Conservation (phyloP, 2,113 vertebrate species). For the Charadrius vociferus region DNA sequence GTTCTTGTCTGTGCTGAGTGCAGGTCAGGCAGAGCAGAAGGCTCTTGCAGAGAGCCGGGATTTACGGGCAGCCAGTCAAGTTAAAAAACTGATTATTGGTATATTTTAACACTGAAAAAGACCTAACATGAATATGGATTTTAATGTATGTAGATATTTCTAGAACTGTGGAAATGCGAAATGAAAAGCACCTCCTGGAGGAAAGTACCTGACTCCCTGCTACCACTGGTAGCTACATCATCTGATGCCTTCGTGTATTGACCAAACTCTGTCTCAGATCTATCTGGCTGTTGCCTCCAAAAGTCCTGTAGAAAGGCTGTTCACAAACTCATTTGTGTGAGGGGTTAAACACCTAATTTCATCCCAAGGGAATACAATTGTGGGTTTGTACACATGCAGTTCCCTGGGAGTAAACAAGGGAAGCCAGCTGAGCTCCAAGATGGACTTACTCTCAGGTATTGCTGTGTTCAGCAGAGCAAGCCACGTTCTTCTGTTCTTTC, state of each 20-base stretch:
- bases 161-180: background rate
- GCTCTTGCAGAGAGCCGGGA: background rate
- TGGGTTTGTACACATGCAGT: background rate
- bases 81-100: background rate
- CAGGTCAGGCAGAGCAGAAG: background rate
- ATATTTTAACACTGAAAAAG: background rate
- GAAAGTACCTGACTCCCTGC: background rate
- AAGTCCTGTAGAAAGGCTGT: background rate
- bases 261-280: background rate
- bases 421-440: background rate
- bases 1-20: background rate
- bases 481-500: background rate
- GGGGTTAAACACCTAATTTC: background rate
- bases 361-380: background rate
- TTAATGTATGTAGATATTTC: background rate
- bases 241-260: background rate
- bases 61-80: background rate
- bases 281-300: background rate
- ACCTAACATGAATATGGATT: background rate
- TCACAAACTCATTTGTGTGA: background rate
- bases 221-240: background rate
- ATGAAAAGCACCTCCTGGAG: background rate
- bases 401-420: background rate
- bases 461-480: background rate
- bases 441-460: background rate